Evolutionary conservation across 1,140 invertebrate genomes (phyloP).

Genomic region (Amphibalanus amphitrite): DNA sequence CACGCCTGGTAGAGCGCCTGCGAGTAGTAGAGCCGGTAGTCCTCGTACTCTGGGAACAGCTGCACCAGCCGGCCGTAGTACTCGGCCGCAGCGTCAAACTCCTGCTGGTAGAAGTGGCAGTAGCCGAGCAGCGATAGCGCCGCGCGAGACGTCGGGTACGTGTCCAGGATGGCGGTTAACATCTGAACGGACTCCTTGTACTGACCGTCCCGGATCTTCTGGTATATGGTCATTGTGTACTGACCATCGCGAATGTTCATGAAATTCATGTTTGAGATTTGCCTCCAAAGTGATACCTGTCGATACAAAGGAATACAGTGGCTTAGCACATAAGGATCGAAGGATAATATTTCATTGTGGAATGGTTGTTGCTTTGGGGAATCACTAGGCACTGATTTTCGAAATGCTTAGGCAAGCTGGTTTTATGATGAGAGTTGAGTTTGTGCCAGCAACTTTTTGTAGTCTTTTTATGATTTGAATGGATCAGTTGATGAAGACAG

Average conservation of each 20-base stretch:
- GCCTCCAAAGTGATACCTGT: no score
- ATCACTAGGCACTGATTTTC: background rate
- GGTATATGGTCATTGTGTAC: constrained; percentile 70
- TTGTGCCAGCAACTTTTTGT: background rate
- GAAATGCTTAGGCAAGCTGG: background rate
- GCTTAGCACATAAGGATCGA: no score
- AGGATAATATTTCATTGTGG: no score
- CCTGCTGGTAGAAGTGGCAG: constrained; percentile 89
- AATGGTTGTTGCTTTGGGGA: background rate
- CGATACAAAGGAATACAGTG: no score
- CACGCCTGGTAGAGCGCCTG: constrained; percentile 73
- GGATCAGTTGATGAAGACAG: no score
- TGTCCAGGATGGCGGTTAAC: constrained; percentile 44
- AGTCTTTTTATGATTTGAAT: background rate
- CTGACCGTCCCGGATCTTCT: constrained; percentile 63
- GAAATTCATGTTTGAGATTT: background rate
- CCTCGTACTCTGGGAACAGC: constrained; percentile 53
- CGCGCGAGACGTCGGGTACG: constrained; percentile 43
- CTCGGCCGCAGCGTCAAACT: constrained; percentile 81
- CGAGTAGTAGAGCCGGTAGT: constrained; percentile 79
- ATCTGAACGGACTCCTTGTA: constrained; percentile 77
- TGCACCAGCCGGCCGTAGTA: constrained; percentile 87
- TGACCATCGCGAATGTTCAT: constrained; percentile 60
- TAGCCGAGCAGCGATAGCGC: constrained; percentile 85
- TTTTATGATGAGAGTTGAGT: background rate